These are phyloP conservation scores for Rhagophthalmus giganteus DNA, from an alignment of 2,888 invertebrate species.

Conservation along the genomic window DNA sequence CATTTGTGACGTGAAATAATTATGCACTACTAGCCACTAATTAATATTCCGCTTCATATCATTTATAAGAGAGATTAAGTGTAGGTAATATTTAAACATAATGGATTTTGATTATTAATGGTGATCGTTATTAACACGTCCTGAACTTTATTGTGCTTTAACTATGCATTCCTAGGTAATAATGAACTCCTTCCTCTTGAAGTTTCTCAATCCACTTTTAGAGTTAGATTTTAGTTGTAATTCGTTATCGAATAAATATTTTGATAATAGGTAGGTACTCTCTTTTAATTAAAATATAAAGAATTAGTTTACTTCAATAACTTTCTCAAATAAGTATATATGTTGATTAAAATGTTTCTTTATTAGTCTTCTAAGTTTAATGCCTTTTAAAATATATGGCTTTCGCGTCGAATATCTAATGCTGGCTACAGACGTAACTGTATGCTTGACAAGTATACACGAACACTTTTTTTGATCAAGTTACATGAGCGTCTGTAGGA, in stretches of 20 bases:
- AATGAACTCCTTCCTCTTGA: constrained; percentile 15
- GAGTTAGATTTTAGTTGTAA: neutral
- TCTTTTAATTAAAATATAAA: too few species aligned
- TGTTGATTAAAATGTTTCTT: too few species aligned
- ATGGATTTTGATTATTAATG: constrained; percentile 33
- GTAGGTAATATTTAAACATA: constrained; percentile 37
- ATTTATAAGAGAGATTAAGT: constrained; percentile 37
- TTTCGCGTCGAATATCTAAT: too few species aligned
- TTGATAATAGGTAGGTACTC: too few species aligned
- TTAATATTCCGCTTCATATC: constrained; percentile 37
- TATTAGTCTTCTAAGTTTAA: too few species aligned
- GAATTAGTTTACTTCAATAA: too few species aligned
- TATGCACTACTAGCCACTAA: constrained; percentile 35
- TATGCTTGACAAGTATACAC: too few species aligned
- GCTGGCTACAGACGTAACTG: too few species aligned
- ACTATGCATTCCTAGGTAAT: constrained; percentile 7
- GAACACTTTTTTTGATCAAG: too few species aligned
- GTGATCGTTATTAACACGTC: constrained; percentile 26
- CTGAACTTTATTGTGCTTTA: constrained; percentile 7
- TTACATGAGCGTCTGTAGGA: too few species aligned
- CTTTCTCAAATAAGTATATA: too few species aligned
- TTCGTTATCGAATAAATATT: constrained; percentile 3
- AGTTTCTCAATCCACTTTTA: constrained; percentile 6
- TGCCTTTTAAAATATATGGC: too few species aligned
- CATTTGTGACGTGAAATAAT: constrained; percentile 40